phyloP scores from a whole-genome alignment of 2,113 vertebrate species.

The Myodes glareolus region DNA sequence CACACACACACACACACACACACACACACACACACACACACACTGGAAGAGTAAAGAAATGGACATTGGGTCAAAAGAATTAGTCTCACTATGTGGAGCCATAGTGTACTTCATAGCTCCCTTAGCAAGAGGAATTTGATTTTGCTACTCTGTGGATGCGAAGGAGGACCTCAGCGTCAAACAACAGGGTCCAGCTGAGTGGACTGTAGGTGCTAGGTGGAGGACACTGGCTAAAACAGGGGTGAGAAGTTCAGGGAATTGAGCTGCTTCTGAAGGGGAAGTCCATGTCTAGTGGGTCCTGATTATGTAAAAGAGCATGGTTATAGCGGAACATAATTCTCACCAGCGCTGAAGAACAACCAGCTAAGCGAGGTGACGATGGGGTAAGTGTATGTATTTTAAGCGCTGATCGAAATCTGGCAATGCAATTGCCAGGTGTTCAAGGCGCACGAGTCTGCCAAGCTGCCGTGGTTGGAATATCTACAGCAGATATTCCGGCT shows the following conservation, averaged over 20 bases:
- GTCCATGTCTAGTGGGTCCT: not conserved
- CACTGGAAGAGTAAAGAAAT: not conserved
- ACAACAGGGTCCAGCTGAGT: not conserved
- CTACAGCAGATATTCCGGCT: not conserved
- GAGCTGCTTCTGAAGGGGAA: not conserved
- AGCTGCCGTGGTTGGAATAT: not conserved
- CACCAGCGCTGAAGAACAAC: not conserved
- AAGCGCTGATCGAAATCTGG: slow-evolving; percentile 38
- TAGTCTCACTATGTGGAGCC: not conserved
- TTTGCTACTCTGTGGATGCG: not conserved
- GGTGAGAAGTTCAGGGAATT: not conserved
- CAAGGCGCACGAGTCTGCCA: not conserved
- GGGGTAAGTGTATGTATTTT: not conserved
- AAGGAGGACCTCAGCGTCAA: not conserved
- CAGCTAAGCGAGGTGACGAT: not conserved
- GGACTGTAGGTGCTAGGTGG: rapidly evolving
- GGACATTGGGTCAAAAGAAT: not conserved
- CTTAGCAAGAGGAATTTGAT: not conserved
- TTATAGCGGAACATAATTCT: not conserved
- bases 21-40: not conserved
- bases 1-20: not conserved
- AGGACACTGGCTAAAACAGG: not conserved
- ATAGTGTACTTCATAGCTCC: not conserved
- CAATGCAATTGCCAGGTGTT: not conserved
- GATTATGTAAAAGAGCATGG: not conserved